A percentile compares a stretch with the other conserved stretches of the same genome.
Conservation (phyloP, 2,888 invertebrate species). For the Hedychridium roseum region DNA sequence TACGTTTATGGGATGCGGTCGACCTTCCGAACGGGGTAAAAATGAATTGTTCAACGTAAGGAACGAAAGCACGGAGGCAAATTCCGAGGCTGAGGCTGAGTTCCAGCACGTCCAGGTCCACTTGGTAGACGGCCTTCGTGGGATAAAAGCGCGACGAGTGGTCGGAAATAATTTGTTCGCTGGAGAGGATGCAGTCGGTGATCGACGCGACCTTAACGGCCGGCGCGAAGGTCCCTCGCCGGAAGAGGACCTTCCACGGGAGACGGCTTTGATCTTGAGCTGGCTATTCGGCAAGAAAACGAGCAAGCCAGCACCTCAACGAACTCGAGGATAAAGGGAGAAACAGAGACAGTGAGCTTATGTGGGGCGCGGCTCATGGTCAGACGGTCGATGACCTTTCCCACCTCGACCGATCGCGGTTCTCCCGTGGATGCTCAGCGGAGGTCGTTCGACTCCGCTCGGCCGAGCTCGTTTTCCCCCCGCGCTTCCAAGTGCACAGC, state of each 20-base stretch:
- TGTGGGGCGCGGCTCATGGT: slow-evolving; percentile 64
- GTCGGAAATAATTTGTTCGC: too few species aligned
- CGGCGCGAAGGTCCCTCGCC: slow-evolving; percentile 31
- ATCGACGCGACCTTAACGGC: slow-evolving; percentile 21
- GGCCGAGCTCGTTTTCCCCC: slow-evolving; percentile 16
- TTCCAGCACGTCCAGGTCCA: too few species aligned
- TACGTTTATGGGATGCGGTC: too few species aligned
- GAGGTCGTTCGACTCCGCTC: slow-evolving; percentile 51
- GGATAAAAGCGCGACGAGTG: too few species aligned
- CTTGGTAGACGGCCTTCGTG: too few species aligned
- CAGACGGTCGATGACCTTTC: slow-evolving; percentile 62
- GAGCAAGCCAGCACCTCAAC: too few species aligned
- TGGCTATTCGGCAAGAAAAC: slow-evolving; percentile 21
- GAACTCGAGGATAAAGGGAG: slow-evolving; percentile 29
- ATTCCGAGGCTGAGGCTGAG: too few species aligned
- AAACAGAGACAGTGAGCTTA: slow-evolving; percentile 45
- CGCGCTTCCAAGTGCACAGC: background rate
- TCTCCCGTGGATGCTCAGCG: slow-evolving; percentile 32
- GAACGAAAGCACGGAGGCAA: too few species aligned
- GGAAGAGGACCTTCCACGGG: slow-evolving; percentile 38
- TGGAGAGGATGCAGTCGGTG: too few species aligned
- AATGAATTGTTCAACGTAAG: too few species aligned
- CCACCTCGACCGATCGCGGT: slow-evolving; percentile 37
- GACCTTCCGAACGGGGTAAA: too few species aligned
- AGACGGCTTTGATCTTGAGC: slow-evolving; percentile 52